Conservation (phyloP, 2,797 vertebrate genomes). For the Micromesistius poutassou region DNA sequence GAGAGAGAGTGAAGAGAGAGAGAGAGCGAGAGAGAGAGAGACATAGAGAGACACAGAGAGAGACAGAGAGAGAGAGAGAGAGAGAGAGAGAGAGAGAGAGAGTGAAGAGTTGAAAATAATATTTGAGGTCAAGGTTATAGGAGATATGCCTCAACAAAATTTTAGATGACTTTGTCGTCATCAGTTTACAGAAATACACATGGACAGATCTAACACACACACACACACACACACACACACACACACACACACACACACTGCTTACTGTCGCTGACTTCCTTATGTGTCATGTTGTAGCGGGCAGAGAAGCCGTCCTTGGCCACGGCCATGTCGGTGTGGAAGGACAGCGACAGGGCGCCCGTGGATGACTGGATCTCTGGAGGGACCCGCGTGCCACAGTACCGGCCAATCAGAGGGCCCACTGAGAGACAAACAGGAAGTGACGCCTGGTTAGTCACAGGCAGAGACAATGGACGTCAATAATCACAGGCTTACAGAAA, state of each 20-base stretch:
- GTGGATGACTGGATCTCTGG: slow-evolving; percentile 92
- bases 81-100: too few species aligned
- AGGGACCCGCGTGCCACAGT: slow-evolving; percentile 91
- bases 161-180: too few species aligned
- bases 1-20: too few species aligned
- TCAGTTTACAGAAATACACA: slow-evolving; percentile 1
- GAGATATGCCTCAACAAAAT: too few species aligned
- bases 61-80: too few species aligned
- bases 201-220: slow-evolving; percentile 7
- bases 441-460: not conserved
- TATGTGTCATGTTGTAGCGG: slow-evolving; percentile 86
- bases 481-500: not conserved
- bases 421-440: slow-evolving; percentile 68
- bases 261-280: slow-evolving; percentile 89
- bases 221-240: too few species aligned
- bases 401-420: slow-evolving; percentile 93
- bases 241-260: slow-evolving; percentile 24
- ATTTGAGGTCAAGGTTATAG: too few species aligned
- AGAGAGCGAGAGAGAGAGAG: too few species aligned
- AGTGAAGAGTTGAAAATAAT: too few species aligned
- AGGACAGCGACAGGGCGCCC: slow-evolving; percentile 90
- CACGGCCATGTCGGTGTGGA: slow-evolving; percentile 97
- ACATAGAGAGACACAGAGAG: too few species aligned
- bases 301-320: slow-evolving; percentile 95
- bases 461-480: not conserved